Base-by-base conservation (phyloP, 2,888 invertebrate genomes). In the Cataglyphis livida region DNA sequence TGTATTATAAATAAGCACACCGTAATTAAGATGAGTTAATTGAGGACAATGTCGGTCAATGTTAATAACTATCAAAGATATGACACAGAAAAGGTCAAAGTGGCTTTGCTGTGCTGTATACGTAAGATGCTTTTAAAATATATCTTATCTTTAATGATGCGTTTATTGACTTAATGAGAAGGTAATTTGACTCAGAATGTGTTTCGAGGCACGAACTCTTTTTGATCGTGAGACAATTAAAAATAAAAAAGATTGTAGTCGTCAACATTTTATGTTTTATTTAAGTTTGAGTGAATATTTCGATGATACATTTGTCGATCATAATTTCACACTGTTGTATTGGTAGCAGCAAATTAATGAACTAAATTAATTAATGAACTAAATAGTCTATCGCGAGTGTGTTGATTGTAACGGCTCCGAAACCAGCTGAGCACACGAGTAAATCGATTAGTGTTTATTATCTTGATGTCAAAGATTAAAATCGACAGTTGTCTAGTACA, bases 361-460 rank as follows among this genome's bases (percentile, higher is more conserved):
- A 75, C 18, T 64, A 25, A 25, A 64, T 54, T 65, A 64, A 76
- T 76, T 54, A 76, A 54, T 76, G 51, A 51, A 75, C 18, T 64
- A 25, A 25, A 64, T 38, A 48, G 32, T 74, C 48, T 18, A 32
- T 44, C 21, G 62, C 44, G 61, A 62, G 44, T 15, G 25, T 44
- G n/a, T 35, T 51, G 64, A 75, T 75, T 51, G 21, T 21, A 38
- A 28, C 10, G 28, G 1, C 44, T 32, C 10, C 21, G 48, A 74
- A 61, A 44, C 32, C 62, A 48, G 35, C 35, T 62, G 48, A 62
- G 74, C 74, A 18, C 18, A 48, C 32, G 44, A 62, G 3, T 48
- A 62, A 48, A 48, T 48, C 32, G 32, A 48, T 62, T 44, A 62
- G 32, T 35, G 41, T 62, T 59, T 59, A 7, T 59, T 75, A 62